Evolutionary conservation across 2,888 invertebrate species (phyloP).

Genomic region (Sylvicola cinctus): DNA sequence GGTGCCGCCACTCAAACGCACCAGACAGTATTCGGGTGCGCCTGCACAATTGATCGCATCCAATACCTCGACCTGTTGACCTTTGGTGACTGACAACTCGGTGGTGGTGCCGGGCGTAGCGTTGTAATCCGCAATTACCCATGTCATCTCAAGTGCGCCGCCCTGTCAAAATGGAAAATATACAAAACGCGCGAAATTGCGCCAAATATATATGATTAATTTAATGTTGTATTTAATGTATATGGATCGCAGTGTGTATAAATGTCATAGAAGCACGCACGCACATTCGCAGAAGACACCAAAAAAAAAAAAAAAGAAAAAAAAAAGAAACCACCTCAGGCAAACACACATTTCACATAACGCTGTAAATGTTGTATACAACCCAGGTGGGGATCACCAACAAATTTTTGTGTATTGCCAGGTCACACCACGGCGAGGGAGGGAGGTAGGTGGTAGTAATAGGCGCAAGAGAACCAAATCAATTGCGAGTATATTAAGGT

Average conservation of each 20-base stretch:
- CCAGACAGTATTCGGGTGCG: conserved; percentile 49
- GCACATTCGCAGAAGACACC: not conserved
- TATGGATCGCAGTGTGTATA: not conserved
- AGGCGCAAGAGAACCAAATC: too few relatives aligned
- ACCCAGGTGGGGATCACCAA: too few relatives aligned
- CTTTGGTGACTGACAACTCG: conserved; percentile 69
- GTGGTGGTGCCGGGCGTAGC: conserved; percentile 53
- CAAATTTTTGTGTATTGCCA: too few relatives aligned
- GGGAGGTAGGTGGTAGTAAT: too few relatives aligned
- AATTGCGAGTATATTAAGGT: too few relatives aligned
- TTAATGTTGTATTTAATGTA: not conserved
- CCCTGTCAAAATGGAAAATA: conserved; percentile 30
- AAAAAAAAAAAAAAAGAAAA: not conserved
- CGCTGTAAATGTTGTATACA: too few relatives aligned
- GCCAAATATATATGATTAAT: not conserved
- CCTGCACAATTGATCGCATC: conserved; percentile 41
- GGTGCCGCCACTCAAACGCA: conserved; percentile 35
- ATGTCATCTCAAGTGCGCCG: conserved; percentile 69
- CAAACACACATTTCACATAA: too few relatives aligned
- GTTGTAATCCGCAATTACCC: conserved; percentile 73
- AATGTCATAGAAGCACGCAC: not conserved
- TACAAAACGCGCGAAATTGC: not conserved
- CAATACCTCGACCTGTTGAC: conserved; percentile 84
- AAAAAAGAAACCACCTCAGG: not conserved
- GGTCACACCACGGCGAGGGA: too few relatives aligned